Conservation (phyloP, 1,140 invertebrate species). For the Conus betulinus region DNA sequence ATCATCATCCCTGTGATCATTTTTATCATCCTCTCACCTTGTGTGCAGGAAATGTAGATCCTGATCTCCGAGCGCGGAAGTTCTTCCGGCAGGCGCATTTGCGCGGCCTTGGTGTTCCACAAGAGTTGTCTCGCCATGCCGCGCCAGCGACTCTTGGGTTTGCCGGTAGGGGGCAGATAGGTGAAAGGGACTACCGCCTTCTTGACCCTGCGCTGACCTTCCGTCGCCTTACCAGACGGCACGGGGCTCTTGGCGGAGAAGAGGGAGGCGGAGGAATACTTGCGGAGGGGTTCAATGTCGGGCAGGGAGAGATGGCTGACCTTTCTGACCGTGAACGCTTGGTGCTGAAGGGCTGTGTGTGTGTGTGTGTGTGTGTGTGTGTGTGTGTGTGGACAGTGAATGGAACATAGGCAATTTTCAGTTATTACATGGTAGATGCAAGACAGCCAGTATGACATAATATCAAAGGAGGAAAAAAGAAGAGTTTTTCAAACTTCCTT, state of each 20-base stretch:
- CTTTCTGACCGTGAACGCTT: not conserved
- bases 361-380: constrained; percentile 1
- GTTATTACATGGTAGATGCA: too few species aligned
- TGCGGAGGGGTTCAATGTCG: constrained; percentile 33
- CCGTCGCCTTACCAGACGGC: not conserved
- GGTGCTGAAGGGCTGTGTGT: not conserved
- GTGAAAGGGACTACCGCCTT: not conserved
- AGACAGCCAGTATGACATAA: too few species aligned
- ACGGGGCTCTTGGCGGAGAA: constrained; percentile 5
- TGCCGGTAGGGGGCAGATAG: constrained; percentile 11
- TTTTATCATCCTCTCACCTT: constrained; percentile 35
- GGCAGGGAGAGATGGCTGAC: constrained; percentile 22
- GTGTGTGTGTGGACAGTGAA: not conserved
- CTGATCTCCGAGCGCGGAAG: constrained; percentile 45
- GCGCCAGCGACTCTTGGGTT: constrained; percentile 38
- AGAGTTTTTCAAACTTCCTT: too few species aligned
- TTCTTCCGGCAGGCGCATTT: constrained; percentile 33
- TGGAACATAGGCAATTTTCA: too few species aligned
- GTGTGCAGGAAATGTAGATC: constrained; percentile 47
- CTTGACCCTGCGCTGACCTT: not conserved
- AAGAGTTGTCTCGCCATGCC: constrained; percentile 36
- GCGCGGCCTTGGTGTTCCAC: constrained; percentile 37
- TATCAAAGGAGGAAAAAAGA: too few species aligned
- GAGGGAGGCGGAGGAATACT: constrained; percentile 24
- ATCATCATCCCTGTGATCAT: too few species aligned